Conservation (phyloP, 2,888 invertebrate genomes). For the Chrysodeixis includens region DNA sequence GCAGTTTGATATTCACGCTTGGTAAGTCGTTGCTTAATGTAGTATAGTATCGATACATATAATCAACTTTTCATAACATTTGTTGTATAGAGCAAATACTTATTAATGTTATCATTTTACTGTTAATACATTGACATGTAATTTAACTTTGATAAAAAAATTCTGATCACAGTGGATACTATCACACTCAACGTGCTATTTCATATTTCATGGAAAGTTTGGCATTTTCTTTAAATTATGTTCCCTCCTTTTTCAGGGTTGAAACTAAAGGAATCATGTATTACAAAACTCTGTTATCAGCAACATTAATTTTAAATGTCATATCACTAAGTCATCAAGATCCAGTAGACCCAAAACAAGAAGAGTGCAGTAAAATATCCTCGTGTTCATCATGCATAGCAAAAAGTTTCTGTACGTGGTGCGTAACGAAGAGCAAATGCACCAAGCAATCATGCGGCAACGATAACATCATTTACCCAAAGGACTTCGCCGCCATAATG, state of each 20-base stretch:
- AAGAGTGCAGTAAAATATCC: conserved; percentile 60
- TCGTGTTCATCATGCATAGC: conserved; percentile 75
- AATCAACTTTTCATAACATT: too few relatives aligned
- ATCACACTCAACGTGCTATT: too few relatives aligned
- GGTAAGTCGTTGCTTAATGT: conserved; percentile 45
- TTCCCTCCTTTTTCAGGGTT: conserved; percentile 38
- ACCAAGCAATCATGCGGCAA: conserved; percentile 78
- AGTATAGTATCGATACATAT: background rate
- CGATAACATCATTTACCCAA: conserved; percentile 79
- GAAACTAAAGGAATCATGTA: conserved; percentile 36
- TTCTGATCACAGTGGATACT: too few relatives aligned
- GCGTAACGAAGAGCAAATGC: conserved; percentile 79
- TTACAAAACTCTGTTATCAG: conserved; percentile 33
- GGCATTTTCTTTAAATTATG: too few relatives aligned
- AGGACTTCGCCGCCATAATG: conserved; percentile 71
- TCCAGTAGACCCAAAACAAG: conserved; percentile 45
- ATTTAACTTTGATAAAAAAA: too few relatives aligned
- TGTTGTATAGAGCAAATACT: background rate
- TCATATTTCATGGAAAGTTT: too few relatives aligned
- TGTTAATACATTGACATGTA: too few relatives aligned
- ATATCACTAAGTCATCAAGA: conserved; percentile 32
- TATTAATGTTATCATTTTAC: too few relatives aligned
- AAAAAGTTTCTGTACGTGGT: conserved; percentile 75
- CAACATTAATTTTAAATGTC: conserved; percentile 39
- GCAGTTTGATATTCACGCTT: conserved; percentile 29